Base-by-base conservation (phyloP, 2,113 vertebrate species). In the Typhlomys cinereus region DNA sequence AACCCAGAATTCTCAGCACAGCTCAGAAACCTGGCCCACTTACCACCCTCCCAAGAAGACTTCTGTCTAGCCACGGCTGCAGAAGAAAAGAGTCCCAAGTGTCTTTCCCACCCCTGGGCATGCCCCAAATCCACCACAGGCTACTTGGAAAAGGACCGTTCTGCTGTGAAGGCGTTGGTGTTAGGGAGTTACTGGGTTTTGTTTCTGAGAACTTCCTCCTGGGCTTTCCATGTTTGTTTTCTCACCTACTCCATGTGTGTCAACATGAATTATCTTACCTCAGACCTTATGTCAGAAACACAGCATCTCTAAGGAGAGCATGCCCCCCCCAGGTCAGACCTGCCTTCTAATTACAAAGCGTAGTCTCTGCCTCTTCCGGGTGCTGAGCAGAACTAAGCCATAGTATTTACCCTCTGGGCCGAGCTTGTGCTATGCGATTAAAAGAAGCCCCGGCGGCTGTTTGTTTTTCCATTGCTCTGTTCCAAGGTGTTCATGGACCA, bases 401-500 rank as follows among this genome's bases (percentile, higher is more conserved):
- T 76, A 85, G 4, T 80, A 75, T 91, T 89, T 89, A 91, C 81
- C n/a, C 39, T 64, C 15, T 5, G 75, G 70, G 44, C 29, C 13
- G 20, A 83, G 25, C 92, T 52, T 50, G 70, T 70, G 70, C 87
- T 17, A 20, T 52, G 71, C 29, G 66, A 78, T 15, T 81, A 46
- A 48, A 69, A 23, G 17, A 14, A 21, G 39, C 62, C 27, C 50
- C 31, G 17, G 52, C 66, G 85, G 41, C 67, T 92, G 95, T 92
- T 96, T 93, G 88, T 88, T 96, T 96, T 96, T 94, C 93, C 96
- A 95, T 71, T 61, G 69, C 41, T 18, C 69, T 52, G 62, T 94
- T 88, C 79, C 70, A 62, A 34, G 41, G 48, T 44, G 71, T 2
- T 18, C 46, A 34, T 1, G 2, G 8, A 88, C 75, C 67, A 78